Base-by-base conservation (phyloP, 2,113 vertebrate species). In the Patagioenas fasciata region DNA sequence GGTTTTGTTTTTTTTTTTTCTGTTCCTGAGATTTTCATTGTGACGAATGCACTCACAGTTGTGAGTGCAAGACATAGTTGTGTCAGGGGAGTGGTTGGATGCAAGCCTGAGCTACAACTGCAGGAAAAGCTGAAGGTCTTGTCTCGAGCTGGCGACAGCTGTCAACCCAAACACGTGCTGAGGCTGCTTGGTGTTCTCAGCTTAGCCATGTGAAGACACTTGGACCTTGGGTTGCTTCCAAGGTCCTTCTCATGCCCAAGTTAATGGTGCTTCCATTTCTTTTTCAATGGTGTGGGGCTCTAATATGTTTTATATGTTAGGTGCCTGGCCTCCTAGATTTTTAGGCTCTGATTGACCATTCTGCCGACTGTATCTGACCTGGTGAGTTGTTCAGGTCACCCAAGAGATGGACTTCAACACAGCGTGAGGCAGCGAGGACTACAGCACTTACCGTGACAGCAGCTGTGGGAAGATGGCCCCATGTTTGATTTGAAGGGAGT, bases 371-470 rank as follows among this genome's bases (percentile, higher is more conserved):
- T 29, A 66, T 71, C 64, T 91, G 32, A 62, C 19, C 48, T 71
- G 2, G 50, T 81, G 42, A 19, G 4, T 64, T 67, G 42, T 48
- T 67, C 36, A 23, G 17, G 50, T 74, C 48, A 26, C 15, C 10
- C 32, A 47, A 20, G 64, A 66, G 36, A 21, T 6, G 36, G 25
- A 5, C 25, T 88, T 73, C 47, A 28, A 13, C 36, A 12, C 11
- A 51, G 56, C 1, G 0, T 20, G 36, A 70, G 36, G 51, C 13
- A 25, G 13, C 15, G 62, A 29, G 29, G 16, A 9, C 58, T 21
- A 50, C 2, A 15, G 19, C 1, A 0, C 47, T 80, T 66, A 32
- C 19, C 1, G 0, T 34, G 70, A 7, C 48, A 61, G 47, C 5
- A 7, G 47, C n/a, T 20, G 31, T 34, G 53, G 6, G 32, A 75